Conservation (phyloP, 1,140 invertebrate genomes). For the Danaus plexippus region DNA sequence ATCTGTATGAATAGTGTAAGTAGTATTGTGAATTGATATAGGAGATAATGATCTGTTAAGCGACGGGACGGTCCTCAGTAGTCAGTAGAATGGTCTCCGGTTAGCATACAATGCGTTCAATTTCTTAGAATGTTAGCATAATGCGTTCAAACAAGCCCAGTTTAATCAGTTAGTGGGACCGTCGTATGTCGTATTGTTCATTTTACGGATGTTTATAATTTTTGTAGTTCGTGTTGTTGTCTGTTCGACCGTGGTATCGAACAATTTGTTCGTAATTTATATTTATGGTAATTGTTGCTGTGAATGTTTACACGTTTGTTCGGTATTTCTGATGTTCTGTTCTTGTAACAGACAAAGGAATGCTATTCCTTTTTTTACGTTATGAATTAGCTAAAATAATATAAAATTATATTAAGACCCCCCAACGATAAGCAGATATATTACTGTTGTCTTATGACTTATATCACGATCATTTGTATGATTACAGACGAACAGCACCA, state of each 20-base stretch:
- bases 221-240: too few species aligned
- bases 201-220: too few species aligned
- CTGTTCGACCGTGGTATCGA: too few species aligned
- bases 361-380: not conserved
- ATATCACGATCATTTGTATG: not conserved
- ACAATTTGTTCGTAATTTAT: too few species aligned
- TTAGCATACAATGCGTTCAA: conserved; percentile 14
- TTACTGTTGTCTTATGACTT: too few species aligned
- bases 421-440: too few species aligned
- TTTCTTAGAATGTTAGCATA: conserved; percentile 16
- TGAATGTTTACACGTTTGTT: not conserved
- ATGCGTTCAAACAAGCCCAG: conserved; percentile 13
- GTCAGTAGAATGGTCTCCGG: conserved; percentile 4
- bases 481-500: conserved; percentile 33
- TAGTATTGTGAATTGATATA: too few species aligned
- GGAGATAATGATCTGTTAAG: conserved; percentile 10
- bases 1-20: too few species aligned
- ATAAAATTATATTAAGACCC: not conserved
- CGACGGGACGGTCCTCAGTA: conserved; percentile 2
- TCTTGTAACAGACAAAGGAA: not conserved
- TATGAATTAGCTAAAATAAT: not conserved
- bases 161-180: conserved; percentile 1
- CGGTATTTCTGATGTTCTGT: not conserved
- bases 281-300: too few species aligned
- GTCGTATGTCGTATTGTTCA: too few species aligned